Evolutionary conservation across 2,888 invertebrate species (phyloP).

Genomic region (Pseudococcus longispinus): DNA sequence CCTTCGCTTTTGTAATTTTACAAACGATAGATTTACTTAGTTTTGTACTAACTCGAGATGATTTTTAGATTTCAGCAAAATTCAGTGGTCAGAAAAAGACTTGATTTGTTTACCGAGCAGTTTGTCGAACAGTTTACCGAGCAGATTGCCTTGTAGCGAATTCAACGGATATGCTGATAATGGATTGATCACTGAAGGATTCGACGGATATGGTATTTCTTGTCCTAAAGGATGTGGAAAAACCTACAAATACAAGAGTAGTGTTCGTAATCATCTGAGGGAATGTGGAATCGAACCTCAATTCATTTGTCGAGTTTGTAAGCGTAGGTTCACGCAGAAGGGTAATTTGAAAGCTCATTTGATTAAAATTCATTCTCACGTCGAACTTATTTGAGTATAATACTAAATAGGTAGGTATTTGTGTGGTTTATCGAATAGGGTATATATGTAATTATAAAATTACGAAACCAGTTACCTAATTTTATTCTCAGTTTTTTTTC

Average conservation of each 20-base stretch:
- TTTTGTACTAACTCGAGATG: neutral
- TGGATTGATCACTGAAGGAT: constrained; percentile 61
- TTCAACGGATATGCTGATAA: neutral
- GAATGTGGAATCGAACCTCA: constrained; percentile 65
- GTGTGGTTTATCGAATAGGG: neutral
- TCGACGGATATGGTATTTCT: constrained; percentile 36
- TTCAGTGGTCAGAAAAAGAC: constrained; percentile 10
- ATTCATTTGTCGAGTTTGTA: constrained; percentile 60
- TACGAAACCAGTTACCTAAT: constrained; percentile 3
- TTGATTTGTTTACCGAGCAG: neutral
- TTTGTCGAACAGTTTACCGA: neutral
- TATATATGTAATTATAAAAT: neutral
- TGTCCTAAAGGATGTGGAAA: constrained; percentile 69
- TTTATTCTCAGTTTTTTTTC: neutral
- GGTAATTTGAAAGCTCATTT: constrained; percentile 59
- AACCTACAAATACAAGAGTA: constrained; percentile 77
- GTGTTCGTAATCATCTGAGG: constrained; percentile 71
- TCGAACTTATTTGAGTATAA: neutral
- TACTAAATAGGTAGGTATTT: neutral
- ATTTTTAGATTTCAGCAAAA: constrained; percentile 38
- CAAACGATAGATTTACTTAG: neutral
- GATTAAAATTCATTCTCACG: constrained; percentile 46
- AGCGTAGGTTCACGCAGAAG: constrained; percentile 56
- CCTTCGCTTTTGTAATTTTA: neutral
- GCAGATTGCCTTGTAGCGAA: neutral